Percentiles rank a stretch among this genome's conserved stretches.
These are phyloP conservation scores for Passer domesticus DNA, from an alignment of 2,113 vertebrate species.

Conservation along the genomic window DNA sequence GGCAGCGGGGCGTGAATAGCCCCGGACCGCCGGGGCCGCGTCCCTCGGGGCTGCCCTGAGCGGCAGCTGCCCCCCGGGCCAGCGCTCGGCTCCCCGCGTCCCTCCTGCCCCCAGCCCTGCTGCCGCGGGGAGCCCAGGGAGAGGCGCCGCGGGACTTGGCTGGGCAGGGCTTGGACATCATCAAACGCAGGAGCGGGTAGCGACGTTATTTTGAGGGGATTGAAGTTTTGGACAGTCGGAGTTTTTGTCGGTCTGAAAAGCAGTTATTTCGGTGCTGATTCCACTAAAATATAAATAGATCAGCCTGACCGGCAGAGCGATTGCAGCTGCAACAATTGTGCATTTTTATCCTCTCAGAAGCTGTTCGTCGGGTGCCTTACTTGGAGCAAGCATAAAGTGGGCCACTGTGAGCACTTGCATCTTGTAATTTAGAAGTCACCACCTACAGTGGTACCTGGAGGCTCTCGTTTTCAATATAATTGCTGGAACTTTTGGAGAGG, in stretches of 20 bases:
- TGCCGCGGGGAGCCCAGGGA: background rate
- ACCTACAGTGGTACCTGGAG: background rate
- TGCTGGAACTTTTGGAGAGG: background rate
- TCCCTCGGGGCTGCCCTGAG: background rate
- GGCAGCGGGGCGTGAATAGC: background rate
- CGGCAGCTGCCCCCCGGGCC: background rate
- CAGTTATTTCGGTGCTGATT: background rate
- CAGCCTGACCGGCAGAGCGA: background rate
- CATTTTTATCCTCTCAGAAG: background rate
- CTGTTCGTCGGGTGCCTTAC: background rate
- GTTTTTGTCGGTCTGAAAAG: background rate
- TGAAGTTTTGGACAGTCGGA: background rate
- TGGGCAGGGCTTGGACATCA: background rate
- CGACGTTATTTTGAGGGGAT: background rate
- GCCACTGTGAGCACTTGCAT: background rate
- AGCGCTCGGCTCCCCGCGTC: background rate
- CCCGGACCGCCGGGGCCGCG: background rate
- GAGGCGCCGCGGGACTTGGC: background rate
- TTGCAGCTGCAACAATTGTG: background rate
- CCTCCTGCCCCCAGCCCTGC: background rate
- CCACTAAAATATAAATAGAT: background rate
- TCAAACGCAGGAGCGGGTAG: accelerated
- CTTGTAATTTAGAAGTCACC: background rate
- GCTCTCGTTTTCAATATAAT: background rate
- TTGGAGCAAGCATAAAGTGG: background rate